Evolutionary conservation across 2,888 invertebrate species (phyloP).

Genomic region (Epistrophe grossulariae): DNA sequence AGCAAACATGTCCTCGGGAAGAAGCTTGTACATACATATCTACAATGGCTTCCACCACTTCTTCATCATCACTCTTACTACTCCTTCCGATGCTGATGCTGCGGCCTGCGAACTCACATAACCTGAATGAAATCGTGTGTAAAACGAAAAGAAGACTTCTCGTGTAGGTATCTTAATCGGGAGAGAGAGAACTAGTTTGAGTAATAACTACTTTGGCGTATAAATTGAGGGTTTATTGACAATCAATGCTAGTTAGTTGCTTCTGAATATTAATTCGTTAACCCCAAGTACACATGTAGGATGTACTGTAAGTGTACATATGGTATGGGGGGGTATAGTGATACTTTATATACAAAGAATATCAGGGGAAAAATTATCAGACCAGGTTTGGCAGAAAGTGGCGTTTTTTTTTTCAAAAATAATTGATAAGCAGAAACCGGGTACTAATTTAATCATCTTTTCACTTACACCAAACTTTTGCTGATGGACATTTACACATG

Average conservation of each 20-base stretch:
- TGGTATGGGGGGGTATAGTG: too few relatives aligned
- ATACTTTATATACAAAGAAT: not conserved
- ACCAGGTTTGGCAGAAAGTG: not conserved
- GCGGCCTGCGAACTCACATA: constrained; percentile 67
- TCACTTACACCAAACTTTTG: not conserved
- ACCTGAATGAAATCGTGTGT: constrained; percentile 70
- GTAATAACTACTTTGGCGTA: constrained; percentile 58
- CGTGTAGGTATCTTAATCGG: constrained; percentile 53
- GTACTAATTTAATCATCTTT: not conserved
- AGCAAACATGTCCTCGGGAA: constrained; percentile 63
- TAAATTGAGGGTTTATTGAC: constrained; percentile 66
- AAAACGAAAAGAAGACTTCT: constrained; percentile 51
- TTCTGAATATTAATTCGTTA: constrained; percentile 59
- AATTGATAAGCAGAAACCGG: not conserved
- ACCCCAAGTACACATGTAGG: constrained; percentile 15
- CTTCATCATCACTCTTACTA: not conserved
- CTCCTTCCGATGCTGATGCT: constrained; percentile 43
- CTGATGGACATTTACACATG: not conserved
- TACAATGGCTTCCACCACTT: constrained; percentile 14
- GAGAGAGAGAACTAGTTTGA: constrained; percentile 59
- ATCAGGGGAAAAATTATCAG: not conserved
- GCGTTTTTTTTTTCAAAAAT: not conserved
- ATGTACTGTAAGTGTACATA: not conserved
- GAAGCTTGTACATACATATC: constrained; percentile 24
- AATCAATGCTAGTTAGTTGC: constrained; percentile 59